Base-by-base conservation (phyloP, 2,888 invertebrate species). In the Plemyria rubiginata region DNA sequence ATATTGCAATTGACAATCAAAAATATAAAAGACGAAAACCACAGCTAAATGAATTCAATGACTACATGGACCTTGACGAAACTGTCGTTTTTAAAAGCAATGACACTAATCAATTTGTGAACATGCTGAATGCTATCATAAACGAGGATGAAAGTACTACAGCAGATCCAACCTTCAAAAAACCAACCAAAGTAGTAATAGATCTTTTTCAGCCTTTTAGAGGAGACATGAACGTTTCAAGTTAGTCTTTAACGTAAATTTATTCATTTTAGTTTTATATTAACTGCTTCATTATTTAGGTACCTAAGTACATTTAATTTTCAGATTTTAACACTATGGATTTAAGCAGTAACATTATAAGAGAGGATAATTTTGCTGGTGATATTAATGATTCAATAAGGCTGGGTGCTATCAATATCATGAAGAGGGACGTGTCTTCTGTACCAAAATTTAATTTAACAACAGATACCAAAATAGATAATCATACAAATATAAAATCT, bases 351-450 rank as follows among this genome's bases (percentile, higher is more conserved):
- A 66, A 54, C 41, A 45, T 54, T 12, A 15, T 68, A 12, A 71
- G 71, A 56, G 67, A 70, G 49, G 58, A 61, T 41, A 60, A 71
- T 32, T 48, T 65, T 11, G 36, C 54, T 22, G 54, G 67, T 43
- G 51, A 54, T 29, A 57, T 60, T 29, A 69, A 73, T 12, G 67
- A 72, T 9, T 68, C 51, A 15, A 67, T 70, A 49, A 65, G 66
- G 51, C 62, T 69, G 32, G 70, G 71, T 63, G 48, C 72, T 28
- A 40, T 78, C 0, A 79, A 78, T 64, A 69, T 85, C 22, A 80
- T 83, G 70, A 87, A 87, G 74, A 78, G 88, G 68, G 82, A 87
- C 12, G 62, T 78, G 38, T 62, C 29, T 53, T 58, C 54, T 41
- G 56, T 48, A 41, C 0, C 54, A 54, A 43, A 65, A 52, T 15